phyloP scores from a whole-genome alignment of 2,797 vertebrate genomes.

The Muscicapa comitata region DNA sequence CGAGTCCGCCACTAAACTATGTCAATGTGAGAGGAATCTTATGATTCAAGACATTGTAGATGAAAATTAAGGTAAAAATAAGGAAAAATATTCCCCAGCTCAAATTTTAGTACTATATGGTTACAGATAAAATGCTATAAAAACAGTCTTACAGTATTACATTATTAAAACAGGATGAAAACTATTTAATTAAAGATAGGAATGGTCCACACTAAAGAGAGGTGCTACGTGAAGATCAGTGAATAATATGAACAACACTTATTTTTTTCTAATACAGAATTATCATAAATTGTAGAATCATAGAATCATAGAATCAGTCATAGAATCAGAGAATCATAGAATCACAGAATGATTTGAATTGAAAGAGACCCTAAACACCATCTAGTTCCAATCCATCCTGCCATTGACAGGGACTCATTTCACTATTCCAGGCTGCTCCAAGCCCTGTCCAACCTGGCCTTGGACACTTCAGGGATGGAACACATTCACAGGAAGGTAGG shows the following conservation, averaged over 20 bases:
- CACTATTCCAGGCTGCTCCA: not conserved
- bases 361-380: not conserved
- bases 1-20: not conserved
- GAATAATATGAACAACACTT: not conserved
- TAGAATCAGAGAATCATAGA: not conserved
- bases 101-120: not conserved
- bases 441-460: fast-evolving
- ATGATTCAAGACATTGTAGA: not conserved
- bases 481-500: not conserved
- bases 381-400: fast-evolving
- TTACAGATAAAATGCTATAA: not conserved
- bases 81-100: not conserved
- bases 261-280: too few relatives aligned
- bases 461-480: not conserved
- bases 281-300: too few relatives aligned
- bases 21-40: fast-evolving
- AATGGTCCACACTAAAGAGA: not conserved
- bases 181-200: not conserved
- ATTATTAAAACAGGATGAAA: not conserved
- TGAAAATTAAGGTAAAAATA: not conserved
- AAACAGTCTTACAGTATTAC: not conserved
- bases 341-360: not conserved
- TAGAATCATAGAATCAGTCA: too few relatives aligned
- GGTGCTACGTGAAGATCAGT: not conserved
- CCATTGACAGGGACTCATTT: not conserved